These are phyloP conservation scores for Melanotaenia parkinsoni DNA, from an alignment of 2,797 vertebrate genomes.

Conservation along the genomic window DNA sequence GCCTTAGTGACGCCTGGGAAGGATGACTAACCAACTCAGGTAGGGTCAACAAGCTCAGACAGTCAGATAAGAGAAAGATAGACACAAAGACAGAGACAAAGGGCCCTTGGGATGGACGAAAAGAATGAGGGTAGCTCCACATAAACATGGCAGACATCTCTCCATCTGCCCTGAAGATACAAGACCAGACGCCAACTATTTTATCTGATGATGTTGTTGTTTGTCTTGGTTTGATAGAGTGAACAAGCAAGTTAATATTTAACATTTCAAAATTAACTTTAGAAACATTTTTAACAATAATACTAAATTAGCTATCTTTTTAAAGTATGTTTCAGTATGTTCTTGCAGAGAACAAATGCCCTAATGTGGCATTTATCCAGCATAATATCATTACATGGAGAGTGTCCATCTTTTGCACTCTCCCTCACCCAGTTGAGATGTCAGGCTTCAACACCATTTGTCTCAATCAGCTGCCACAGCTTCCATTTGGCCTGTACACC, in stretches of 20 bases:
- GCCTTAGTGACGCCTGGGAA: slow-evolving; percentile 79
- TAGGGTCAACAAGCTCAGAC: slow-evolving; percentile 75
- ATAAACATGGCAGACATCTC: slow-evolving; percentile 74
- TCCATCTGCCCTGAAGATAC: slow-evolving; percentile 71
- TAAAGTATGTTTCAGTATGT: slow-evolving; percentile 41
- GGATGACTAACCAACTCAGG: slow-evolving; percentile 76
- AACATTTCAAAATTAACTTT: slow-evolving; percentile 40
- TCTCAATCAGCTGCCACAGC: slow-evolving; percentile 78
- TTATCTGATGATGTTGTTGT: slow-evolving; percentile 63
- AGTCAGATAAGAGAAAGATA: slow-evolving; percentile 68
- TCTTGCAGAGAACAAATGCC: slow-evolving; percentile 47
- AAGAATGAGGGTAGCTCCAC: slow-evolving; percentile 67
- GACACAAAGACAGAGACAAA: slow-evolving; percentile 58
- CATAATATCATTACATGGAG: slow-evolving; percentile 67
- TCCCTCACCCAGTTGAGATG: slow-evolving; percentile 54
- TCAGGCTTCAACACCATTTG: slow-evolving; percentile 68
- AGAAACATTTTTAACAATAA: neutral
- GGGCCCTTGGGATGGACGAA: slow-evolving; percentile 66
- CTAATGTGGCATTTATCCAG: slow-evolving; percentile 71
- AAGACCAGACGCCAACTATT: slow-evolving; percentile 63
- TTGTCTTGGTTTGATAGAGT: slow-evolving; percentile 38
- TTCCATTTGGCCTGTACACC: slow-evolving; percentile 67
- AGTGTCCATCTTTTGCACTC: slow-evolving; percentile 63
- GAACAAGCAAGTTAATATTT: slow-evolving; percentile 27
- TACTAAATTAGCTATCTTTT: slow-evolving; percentile 21